phyloP scores from a whole-genome alignment of 2,797 vertebrate species.

The Alectoris magna region DNA sequence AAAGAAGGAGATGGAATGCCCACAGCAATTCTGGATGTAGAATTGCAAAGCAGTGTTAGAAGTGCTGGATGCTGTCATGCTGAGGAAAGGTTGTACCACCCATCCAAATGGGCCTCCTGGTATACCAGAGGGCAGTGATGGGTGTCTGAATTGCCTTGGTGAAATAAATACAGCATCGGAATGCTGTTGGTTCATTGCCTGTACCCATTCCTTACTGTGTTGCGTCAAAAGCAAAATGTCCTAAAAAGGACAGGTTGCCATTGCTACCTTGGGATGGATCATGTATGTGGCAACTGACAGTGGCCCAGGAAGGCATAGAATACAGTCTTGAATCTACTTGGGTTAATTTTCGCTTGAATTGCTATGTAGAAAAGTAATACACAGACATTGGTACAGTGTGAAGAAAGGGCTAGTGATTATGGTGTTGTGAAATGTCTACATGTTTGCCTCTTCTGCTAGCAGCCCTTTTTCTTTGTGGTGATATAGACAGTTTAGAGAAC shows the following conservation, averaged over 20 bases:
- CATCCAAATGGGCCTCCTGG: not conserved
- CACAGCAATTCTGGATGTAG: not conserved
- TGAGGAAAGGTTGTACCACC: not conserved
- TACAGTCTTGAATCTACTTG: not conserved
- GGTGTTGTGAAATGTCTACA: not conserved
- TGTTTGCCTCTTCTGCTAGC: not conserved
- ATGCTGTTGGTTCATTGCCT: not conserved
- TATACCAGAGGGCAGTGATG: not conserved
- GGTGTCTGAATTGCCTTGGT: not conserved
- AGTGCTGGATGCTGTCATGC: not conserved
- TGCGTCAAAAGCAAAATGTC: not conserved
- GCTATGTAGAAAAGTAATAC: not conserved
- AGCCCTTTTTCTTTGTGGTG: not conserved
- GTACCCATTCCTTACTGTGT: not conserved
- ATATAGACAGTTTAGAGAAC: not conserved
- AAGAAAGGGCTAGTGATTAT: not conserved
- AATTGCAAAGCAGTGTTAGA: not conserved
- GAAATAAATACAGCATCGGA: not conserved
- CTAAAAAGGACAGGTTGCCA: not conserved
- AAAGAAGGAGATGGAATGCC: fast-evolving
- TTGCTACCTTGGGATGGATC: not conserved
- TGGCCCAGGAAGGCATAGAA: not conserved
- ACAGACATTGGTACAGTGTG: not conserved
- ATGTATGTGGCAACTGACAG: not conserved
- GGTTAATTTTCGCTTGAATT: not conserved